Evolutionary conservation across 2,113 vertebrate species (phyloP).

Genomic region (Pontoporia blainvillei): DNA sequence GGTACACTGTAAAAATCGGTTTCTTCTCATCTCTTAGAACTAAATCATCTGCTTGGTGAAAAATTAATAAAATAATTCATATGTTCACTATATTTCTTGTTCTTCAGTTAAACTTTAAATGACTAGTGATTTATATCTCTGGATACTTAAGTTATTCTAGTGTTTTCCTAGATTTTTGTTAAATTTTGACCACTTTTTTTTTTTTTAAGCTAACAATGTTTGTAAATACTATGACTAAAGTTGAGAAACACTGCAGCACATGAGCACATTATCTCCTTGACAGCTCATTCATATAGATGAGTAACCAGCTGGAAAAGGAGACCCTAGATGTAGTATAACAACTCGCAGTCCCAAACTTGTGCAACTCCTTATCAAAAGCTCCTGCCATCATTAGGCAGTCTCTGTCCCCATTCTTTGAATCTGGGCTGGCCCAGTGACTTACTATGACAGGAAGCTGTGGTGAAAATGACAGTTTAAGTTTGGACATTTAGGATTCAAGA

Average conservation of each 20-base stretch:
- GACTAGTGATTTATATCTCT: background rate
- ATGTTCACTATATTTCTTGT: background rate
- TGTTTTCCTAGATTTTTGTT: background rate
- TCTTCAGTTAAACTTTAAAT: conserved; percentile 1
- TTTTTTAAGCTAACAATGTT: background rate
- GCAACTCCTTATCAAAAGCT: background rate
- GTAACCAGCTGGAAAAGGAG: background rate
- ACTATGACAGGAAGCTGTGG: background rate
- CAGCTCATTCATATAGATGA: background rate
- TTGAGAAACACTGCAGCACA: background rate
- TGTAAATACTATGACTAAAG: background rate
- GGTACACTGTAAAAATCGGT: background rate
- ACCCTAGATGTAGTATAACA: background rate
- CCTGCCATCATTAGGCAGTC: background rate
- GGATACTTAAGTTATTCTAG: background rate
- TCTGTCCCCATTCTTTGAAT: background rate
- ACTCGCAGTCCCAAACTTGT: background rate
- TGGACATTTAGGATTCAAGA: background rate
- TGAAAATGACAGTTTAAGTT: background rate
- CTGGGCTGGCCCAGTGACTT: background rate
- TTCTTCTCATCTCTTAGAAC: background rate
- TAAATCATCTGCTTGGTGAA: background rate
- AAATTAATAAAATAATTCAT: conserved; percentile 4
- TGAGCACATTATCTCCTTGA: background rate
- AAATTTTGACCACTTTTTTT: background rate